These are phyloP conservation scores for Lycaena phlaeas DNA, from an alignment of 2,888 invertebrate genomes.

Conservation along the genomic window DNA sequence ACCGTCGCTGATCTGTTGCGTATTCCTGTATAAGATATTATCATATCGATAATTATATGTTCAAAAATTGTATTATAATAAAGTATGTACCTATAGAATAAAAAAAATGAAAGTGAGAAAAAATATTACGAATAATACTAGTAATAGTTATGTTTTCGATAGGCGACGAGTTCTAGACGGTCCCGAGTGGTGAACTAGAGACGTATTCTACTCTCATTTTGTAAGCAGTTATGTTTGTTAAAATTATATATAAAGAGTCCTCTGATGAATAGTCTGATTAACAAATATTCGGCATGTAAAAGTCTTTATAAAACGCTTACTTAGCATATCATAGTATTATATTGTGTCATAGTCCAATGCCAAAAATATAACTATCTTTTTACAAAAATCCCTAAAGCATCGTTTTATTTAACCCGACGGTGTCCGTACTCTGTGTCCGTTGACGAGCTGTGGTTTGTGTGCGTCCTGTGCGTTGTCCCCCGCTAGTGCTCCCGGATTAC, in stretches of 20 bases:
- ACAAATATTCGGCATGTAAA: conserved; percentile 73
- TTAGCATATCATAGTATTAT: conserved; percentile 75
- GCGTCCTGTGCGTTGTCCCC: conserved; percentile 11
- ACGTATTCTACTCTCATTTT: conserved; percentile 62
- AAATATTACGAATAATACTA: conserved; percentile 68
- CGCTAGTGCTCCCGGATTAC: conserved; percentile 8
- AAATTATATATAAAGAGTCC: conserved; percentile 71
- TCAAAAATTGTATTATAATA: conserved; percentile 69
- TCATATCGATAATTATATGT: conserved; percentile 73
- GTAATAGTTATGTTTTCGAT: conserved; percentile 67
- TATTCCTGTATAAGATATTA: conserved; percentile 61
- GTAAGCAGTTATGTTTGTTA: conserved; percentile 72
- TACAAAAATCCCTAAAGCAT: conserved; percentile 67
- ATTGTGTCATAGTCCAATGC: conserved; percentile 74
- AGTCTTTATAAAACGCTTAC: conserved; percentile 74
- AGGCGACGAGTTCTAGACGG: conserved; percentile 58
- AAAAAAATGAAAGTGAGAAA: conserved; percentile 71
- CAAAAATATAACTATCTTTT: conserved; percentile 74
- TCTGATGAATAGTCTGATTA: conserved; percentile 73
- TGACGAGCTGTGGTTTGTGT: conserved; percentile 14
- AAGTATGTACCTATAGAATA: conserved; percentile 68
- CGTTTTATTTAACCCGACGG: conserved; percentile 59
- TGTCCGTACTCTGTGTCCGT: conserved; percentile 22
- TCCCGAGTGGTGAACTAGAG: conserved; percentile 50
- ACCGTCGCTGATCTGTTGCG: conserved; percentile 66